Evolutionary conservation across 2,888 invertebrate genomes (phyloP).

Genomic region (Aphelenchoides bicaudatus): DNA sequence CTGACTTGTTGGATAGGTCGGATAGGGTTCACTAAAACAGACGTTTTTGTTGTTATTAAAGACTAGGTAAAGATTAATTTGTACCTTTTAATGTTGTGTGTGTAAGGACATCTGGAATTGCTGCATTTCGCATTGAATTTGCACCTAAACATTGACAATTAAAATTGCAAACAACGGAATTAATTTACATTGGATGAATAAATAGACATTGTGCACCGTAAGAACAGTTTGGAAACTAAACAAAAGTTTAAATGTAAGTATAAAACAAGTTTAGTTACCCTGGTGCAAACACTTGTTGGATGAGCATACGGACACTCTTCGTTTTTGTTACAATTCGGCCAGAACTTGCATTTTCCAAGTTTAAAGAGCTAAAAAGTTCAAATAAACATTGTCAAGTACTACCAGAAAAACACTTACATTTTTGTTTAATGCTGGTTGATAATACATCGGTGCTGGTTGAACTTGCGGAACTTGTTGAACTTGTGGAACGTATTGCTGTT

Average conservation of each 20-base stretch:
- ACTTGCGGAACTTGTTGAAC: no score
- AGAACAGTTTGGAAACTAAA: slow-evolving; percentile 74
- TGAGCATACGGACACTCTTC: slow-evolving; percentile 44
- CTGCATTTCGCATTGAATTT: slow-evolving; percentile 68
- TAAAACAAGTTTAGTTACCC: no score
- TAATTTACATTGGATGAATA: slow-evolving; percentile 78
- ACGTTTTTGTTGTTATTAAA: no score
- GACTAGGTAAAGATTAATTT: no score
- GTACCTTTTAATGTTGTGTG: slow-evolving; percentile 66
- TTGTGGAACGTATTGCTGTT: no score
- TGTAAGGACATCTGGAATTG: slow-evolving; percentile 77
- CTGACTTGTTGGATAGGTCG: no score
- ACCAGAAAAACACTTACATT: neutral
- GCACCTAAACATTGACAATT: no score
- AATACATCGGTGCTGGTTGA: slow-evolving; percentile 2
- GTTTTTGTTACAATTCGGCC: slow-evolving; percentile 46
- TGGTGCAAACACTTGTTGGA: slow-evolving; percentile 48
- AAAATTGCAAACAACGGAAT: no score
- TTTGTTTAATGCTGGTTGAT: neutral
- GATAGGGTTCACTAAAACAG: no score
- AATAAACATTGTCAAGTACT: neutral
- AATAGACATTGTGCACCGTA: slow-evolving; percentile 84
- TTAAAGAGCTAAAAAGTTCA: neutral
- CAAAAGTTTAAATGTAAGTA: no score
- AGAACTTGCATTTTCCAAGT: slow-evolving; percentile 46